Base-by-base conservation (phyloP, 1,140 invertebrate genomes). In the Antheraea pernyi region DNA sequence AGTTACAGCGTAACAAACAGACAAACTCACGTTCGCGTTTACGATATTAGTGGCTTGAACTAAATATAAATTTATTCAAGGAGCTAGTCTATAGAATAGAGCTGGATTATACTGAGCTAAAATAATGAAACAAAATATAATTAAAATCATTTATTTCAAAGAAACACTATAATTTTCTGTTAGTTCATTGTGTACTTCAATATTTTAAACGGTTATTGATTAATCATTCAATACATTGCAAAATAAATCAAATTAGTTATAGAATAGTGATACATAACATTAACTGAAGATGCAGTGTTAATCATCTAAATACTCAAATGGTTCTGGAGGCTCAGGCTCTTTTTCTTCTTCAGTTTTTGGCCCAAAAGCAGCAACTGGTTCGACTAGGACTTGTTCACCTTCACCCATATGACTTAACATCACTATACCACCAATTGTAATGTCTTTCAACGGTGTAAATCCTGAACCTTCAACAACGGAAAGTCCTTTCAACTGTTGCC, bases 281-380 rank as follows among this genome's bases (percentile, higher is more conserved):
- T 73, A 76, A 74, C 64, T 66, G 65, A 82, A 84, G 60, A 77
- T 67, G 72, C 70, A 77, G 72, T 77, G 84, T 88, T 81, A 97
- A 91, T 97, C 96, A 85, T 98, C 98, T 74, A 95, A 95, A 89
- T 97, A 99, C 94, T 99, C 98, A 91, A 99, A 99, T 76, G 98
- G 98, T 93, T 99, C 98, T 79, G 98, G 98, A 58, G 98, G 97
- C 85, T 99, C 98, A 3, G 98, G 98, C 93, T 99, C 98, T 81
- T 98, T 98, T 81, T 99, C 98, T 76, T 99, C 98, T 72, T 98
- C 97, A 9, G 96, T 95, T 91, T 98, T 98, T 0, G 98, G 98
- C 5, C 98, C 98, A 80, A 97, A 98, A 37, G 98, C 98, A 48
- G 97, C 97, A 11, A 99, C 97, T 13, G 98, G 97, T 89, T 99